Evolutionary conservation across 2,888 invertebrate genomes (phyloP), one percentile per base, ranked within the genome.

Genomic region (Cheilosia variabilis): DNA sequence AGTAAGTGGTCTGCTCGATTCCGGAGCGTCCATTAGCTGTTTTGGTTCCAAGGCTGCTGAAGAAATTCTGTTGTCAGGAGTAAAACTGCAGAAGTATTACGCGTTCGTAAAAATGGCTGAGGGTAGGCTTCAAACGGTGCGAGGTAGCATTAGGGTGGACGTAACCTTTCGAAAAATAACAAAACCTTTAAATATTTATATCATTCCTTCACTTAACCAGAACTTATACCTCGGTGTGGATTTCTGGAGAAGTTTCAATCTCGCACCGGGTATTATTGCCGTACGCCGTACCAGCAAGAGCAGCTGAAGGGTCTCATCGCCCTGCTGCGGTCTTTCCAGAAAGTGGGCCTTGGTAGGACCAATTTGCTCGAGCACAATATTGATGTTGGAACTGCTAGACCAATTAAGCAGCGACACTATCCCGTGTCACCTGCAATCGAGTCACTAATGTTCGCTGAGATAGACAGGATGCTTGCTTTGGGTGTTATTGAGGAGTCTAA

Each of bases 1-100:
- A n/a, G 13, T 78, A 17, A 37, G 13, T 7, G 87, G 72, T 4
- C 68, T 87, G 50, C 41, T 87, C 4, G 83, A 87, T 41, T 76
- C 66, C 15, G 82, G 83, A 1, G 87, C 79, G 0, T 45, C 52
- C 0, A 63, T 83, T 7, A 76, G 63, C n/a, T 87, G 87, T 55
- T 58, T 82, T 13, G 69, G 72, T 50, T 66, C 68, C 3, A 50
- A 57, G 2, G 73, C 75, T 3, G 75, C 83, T 0, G 60, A 71
- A 17, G 79, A 83, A n/a, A 31, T 83, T n/a, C 47, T 68, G 47
- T 41, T 22, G 4, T 52, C 53, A 10, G 45, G 22, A 1, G 43
- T 50, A 7, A 45, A 24, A 2, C 4, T 24, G 4, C 3, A 24
- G 24, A 24, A 24, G 4, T 24, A 24, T 19, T 19, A 19, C 43